Evolutionary conservation across 2,113 vertebrate genomes (phyloP).

Genomic region (Oreochromis niloticus): DNA sequence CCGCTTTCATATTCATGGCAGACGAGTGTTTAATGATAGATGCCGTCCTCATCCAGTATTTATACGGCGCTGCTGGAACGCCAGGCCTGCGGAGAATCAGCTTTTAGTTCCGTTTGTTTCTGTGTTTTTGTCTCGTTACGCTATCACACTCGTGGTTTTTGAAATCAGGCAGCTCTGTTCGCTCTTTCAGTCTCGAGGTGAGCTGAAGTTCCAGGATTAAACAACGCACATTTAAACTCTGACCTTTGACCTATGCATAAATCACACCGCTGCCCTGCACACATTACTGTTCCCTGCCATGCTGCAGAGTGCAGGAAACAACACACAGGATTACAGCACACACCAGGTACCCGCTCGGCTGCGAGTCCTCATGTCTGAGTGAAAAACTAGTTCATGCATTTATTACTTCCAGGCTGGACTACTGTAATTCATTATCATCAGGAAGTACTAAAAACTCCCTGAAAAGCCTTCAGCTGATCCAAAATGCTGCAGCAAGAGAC

Average conservation of each 20-base stretch:
- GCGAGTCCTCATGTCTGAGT: neutral
- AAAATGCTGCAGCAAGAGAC: neutral
- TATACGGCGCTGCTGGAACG: neutral
- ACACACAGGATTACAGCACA: neutral
- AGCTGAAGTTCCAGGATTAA: no score
- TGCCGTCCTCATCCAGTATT: neutral
- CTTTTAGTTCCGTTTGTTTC: no score
- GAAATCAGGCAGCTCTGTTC: no score
- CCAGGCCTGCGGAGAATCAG: no score
- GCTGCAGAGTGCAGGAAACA: neutral
- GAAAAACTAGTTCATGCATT: neutral
- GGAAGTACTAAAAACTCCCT: accelerated
- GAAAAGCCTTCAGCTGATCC: accelerated
- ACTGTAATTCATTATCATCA: neutral
- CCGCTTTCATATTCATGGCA: neutral
- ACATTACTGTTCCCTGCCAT: accelerated
- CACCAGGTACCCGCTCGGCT: neutral
- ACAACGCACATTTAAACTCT: neutral
- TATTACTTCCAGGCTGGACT: no score
- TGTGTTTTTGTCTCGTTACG: no score
- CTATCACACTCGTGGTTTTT: no score
- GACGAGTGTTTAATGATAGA: neutral
- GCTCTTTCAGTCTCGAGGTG: no score
- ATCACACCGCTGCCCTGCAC: neutral
- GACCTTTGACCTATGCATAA: neutral